These are phyloP conservation scores for Anoplopoma fimbria DNA, from an alignment of 2,113 vertebrate species.

Conservation along the genomic window DNA sequence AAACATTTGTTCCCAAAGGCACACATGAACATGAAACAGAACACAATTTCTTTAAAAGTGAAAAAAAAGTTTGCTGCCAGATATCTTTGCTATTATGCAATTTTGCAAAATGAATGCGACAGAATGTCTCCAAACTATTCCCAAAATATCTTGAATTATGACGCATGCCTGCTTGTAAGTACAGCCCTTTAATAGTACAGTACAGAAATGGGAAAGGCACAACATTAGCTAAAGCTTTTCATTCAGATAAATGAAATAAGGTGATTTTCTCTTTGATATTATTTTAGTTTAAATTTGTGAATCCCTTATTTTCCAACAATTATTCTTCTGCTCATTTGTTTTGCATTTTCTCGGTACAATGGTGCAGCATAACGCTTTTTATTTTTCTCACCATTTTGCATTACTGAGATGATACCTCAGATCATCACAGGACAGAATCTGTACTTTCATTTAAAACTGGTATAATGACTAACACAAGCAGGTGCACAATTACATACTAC, in stretches of 20 bases:
- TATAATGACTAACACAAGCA: slow-evolving; percentile 12
- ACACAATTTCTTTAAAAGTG: not conserved
- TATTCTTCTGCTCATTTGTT: not conserved
- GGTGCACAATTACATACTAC: not conserved
- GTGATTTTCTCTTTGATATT: not conserved
- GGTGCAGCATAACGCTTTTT: not conserved
- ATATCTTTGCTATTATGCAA: slow-evolving; percentile 3
- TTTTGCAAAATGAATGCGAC: slow-evolving; percentile 14
- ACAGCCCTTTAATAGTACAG: not conserved
- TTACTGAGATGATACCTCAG: not conserved
- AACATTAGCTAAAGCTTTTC: not conserved
- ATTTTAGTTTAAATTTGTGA: not conserved
- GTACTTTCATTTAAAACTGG: slow-evolving; percentile 16
- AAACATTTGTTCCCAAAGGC: slow-evolving; percentile 19
- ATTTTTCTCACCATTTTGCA: not conserved
- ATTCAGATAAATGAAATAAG: not conserved
- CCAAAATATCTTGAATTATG: slow-evolving; percentile 11
- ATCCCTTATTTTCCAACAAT: not conserved
- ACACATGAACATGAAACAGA: slow-evolving; percentile 16
- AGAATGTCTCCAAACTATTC: slow-evolving; percentile 6
- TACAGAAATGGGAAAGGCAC: not conserved
- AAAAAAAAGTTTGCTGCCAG: slow-evolving; percentile 18
- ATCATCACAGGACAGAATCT: not conserved
- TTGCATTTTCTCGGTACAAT: not conserved
- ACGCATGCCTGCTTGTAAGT: not conserved